These are phyloP conservation scores for Dryobates pubescens DNA, from an alignment of 2,797 vertebrate genomes.

Conservation along the genomic window DNA sequence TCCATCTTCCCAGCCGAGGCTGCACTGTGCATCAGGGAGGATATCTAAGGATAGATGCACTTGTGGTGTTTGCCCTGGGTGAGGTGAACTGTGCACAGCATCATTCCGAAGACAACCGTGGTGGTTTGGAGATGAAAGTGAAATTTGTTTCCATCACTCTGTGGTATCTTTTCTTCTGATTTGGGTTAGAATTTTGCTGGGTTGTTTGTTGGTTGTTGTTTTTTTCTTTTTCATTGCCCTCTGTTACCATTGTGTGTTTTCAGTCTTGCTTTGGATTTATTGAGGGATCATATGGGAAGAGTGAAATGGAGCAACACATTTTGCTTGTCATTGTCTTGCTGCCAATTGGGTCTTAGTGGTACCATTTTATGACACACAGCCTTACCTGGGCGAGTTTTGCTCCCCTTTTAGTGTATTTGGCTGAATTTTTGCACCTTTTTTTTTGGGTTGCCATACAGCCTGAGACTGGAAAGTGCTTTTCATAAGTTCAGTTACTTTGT, in stretches of 20 bases:
- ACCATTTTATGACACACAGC: background rate
- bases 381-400: conserved; percentile 24
- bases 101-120: accelerated
- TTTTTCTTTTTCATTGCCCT: background rate
- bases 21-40: background rate
- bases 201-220: background rate
- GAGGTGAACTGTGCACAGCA: background rate
- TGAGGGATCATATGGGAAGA: conserved; percentile 18
- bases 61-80: background rate
- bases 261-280: background rate
- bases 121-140: background rate
- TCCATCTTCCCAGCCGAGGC: background rate
- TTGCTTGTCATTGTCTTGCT: conserved; percentile 26
- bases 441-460: background rate
- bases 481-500: background rate
- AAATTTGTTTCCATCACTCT: background rate
- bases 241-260: background rate
- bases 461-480: background rate
- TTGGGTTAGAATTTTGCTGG: background rate
- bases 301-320: conserved; percentile 58
- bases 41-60: accelerated
- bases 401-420: background rate
- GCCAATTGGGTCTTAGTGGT: conserved; percentile 26
- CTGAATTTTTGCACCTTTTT: background rate
- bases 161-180: background rate